phyloP scores from a whole-genome alignment of 2,113 vertebrate genomes.

The Malurus elegans region DNA sequence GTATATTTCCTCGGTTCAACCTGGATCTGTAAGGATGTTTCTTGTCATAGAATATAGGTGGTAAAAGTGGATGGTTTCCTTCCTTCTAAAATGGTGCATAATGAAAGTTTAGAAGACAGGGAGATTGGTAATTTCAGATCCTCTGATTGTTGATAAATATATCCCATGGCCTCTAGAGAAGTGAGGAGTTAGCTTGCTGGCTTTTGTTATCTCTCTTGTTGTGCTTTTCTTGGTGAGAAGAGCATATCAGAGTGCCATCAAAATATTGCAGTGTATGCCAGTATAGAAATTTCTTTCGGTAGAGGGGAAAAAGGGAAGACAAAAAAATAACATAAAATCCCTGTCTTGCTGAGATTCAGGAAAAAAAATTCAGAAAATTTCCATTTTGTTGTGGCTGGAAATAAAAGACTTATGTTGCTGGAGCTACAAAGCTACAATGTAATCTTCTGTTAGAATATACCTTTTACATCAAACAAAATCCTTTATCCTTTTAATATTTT shows the following conservation, averaged over 20 bases:
- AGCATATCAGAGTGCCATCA: background rate
- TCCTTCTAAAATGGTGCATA: background rate
- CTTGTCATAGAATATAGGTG: accelerated
- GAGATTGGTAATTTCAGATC: background rate
- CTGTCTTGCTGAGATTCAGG: background rate
- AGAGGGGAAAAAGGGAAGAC: accelerated
- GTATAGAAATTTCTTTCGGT: background rate
- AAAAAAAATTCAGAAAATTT: background rate
- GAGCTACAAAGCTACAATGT: background rate
- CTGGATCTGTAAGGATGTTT: background rate
- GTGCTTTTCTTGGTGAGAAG: background rate
- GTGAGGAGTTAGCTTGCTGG: background rate
- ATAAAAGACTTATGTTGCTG: background rate
- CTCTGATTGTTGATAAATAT: background rate
- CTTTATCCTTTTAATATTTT: background rate
- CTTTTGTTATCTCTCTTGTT: background rate
- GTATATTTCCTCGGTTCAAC: background rate
- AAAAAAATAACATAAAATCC: background rate
- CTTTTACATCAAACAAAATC: background rate
- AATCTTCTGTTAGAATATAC: background rate
- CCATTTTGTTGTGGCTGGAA: background rate
- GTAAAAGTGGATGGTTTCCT: background rate
- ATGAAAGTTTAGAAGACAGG: background rate
- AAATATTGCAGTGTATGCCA: background rate
- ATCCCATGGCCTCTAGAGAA: background rate